phyloP scores from a whole-genome alignment of 2,113 vertebrate species.

The Hippocampus mohnikei region DNA sequence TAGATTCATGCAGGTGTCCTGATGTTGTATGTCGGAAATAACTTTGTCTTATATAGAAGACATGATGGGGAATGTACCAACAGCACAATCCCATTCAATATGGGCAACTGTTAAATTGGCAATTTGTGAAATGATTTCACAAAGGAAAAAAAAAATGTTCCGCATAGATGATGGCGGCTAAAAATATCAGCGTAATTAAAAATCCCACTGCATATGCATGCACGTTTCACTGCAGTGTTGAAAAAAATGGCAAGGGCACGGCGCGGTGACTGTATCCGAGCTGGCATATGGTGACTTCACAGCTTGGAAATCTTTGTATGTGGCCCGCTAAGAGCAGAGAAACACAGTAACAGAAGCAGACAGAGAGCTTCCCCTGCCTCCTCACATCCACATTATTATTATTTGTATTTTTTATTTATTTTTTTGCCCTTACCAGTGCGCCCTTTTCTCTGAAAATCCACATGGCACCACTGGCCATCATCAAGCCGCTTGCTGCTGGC shows the following conservation, averaged over 20 bases:
- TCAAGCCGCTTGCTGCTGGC: conserved; percentile 84
- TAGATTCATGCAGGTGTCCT: neutral
- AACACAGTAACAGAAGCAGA: conserved; percentile 25
- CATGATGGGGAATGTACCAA: conserved; percentile 20
- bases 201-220: conserved; percentile 29
- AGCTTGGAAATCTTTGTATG: conserved; percentile 40
- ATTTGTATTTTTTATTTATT: neutral
- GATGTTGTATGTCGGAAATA: no score
- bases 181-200: conserved; percentile 59
- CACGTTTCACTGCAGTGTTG: conserved; percentile 22
- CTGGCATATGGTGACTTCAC: conserved; percentile 48
- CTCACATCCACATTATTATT: conserved; percentile 13
- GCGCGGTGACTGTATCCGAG: conserved; percentile 27
- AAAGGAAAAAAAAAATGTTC: conserved; percentile 46
- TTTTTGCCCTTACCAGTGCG: conserved; percentile 77
- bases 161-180: conserved; percentile 36
- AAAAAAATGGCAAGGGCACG: conserved; percentile 29
- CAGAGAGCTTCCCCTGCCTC: conserved; percentile 24
- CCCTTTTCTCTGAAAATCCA: conserved; percentile 90
- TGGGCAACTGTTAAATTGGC: conserved; percentile 54
- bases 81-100: conserved; percentile 32
- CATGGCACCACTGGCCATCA: conserved; percentile 90
- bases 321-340: conserved; percentile 22
- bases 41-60: no score
- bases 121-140: conserved; percentile 46